phyloP scores from a whole-genome alignment of 2,797 vertebrate species.

The Acrocephalus scirpaceus region DNA sequence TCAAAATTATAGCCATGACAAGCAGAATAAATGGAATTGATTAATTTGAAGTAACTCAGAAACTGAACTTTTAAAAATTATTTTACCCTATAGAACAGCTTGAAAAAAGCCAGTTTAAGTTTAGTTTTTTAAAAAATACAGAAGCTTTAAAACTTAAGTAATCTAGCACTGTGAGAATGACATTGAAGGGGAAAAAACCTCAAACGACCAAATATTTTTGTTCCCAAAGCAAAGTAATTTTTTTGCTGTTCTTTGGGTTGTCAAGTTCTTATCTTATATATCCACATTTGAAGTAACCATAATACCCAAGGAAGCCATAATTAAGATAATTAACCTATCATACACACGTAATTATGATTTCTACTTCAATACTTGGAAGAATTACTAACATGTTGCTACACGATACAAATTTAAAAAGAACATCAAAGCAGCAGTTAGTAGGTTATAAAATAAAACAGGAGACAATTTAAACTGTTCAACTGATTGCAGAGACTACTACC shows the following conservation, averaged over 20 bases:
- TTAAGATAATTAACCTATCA: constrained; percentile 54
- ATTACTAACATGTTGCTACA: constrained; percentile 23
- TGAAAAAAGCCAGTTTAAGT: background rate
- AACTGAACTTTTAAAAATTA: background rate
- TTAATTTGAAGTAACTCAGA: background rate
- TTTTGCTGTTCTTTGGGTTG: background rate
- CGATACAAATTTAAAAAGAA: background rate
- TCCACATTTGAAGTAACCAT: background rate
- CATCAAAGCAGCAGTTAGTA: constrained; percentile 11
- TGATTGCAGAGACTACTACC: background rate
- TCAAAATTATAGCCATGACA: background rate
- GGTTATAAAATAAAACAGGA: constrained; percentile 46
- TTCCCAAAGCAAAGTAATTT: background rate
- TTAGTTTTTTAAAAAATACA: background rate
- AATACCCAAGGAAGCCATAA: constrained; percentile 11
- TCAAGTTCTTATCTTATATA: constrained; percentile 5
- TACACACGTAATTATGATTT: background rate
- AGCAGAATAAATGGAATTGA: background rate
- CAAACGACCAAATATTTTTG: background rate
- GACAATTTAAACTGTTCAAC: constrained; percentile 13
- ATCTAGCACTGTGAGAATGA: background rate
- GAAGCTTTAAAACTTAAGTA: background rate
- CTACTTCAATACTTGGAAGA: background rate
- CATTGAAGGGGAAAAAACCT: background rate
- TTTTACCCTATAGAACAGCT: background rate